Evolutionary conservation across 2,113 vertebrate genomes (phyloP).

Genomic region (Megaceryle torquata): DNA sequence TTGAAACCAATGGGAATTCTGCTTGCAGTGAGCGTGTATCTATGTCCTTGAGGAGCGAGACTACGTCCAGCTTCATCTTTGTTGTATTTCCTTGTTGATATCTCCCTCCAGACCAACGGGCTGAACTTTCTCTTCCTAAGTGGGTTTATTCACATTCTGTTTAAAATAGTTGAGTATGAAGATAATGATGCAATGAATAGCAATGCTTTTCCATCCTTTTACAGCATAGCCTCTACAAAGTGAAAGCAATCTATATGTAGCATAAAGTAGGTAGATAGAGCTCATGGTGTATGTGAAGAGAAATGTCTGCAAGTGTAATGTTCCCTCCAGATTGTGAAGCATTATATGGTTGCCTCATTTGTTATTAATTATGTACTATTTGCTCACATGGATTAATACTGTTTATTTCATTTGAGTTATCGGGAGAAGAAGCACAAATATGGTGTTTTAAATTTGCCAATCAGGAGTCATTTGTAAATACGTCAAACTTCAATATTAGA

Average conservation of each 20-base stretch:
- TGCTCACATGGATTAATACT: neutral
- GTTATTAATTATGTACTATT: neutral
- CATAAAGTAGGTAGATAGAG: neutral
- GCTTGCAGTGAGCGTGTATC: neutral
- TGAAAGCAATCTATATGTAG: neutral
- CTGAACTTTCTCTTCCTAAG: neutral
- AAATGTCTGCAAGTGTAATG: constrained; percentile 8
- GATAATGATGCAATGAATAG: neutral
- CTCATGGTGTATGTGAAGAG: neutral
- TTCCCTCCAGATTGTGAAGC: constrained; percentile 39
- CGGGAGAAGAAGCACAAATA: neutral
- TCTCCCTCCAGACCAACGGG: neutral
- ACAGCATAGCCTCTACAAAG: neutral
- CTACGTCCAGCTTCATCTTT: neutral
- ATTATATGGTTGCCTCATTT: neutral
- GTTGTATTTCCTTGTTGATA: neutral
- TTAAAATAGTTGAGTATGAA: neutral
- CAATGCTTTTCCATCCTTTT: neutral
- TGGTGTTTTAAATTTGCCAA: neutral
- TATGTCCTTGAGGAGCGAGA: neutral
- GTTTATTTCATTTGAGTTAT: neutral
- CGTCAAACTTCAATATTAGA: neutral
- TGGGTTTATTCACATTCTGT: neutral
- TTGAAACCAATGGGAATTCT: neutral
- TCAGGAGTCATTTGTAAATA: neutral